Evolutionary conservation across 2,113 vertebrate genomes (phyloP), one percentile per base, ranked within the genome.

Genomic region (Anolis sagrei): DNA sequence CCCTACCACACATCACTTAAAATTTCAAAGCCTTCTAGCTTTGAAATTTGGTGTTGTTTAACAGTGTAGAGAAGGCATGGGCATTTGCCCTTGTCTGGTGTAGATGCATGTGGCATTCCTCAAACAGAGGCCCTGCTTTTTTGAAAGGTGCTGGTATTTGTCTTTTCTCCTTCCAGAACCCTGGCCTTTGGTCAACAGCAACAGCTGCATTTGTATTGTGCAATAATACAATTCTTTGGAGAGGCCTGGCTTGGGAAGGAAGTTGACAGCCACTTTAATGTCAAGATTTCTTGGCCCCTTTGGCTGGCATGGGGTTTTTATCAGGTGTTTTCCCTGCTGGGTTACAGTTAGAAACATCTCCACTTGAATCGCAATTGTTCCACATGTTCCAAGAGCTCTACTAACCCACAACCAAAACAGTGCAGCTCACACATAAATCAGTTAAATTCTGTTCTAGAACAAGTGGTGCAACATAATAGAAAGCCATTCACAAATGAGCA

Each of bases 261-360:
- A 72, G 68, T 73, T 48, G 29, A 44, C 58, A 16, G 27, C 76
- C 39, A 73, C 48, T 25, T 29, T 79, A 44, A 84, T 62, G 25
- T 83, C 10, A 54, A 78, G 48, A 36, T 73, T 73, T 79, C 29
- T 86, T 86, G 84, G 68, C 68, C 62, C 5, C 10, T 61, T 64
- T 62, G 76, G 76, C 62, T 79, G 76, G 51, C 84, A 79, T 73
- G 70, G 70, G 76, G 29, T 79, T 64, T 74, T 86, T 79, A 73
- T 86, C 84, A 86, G 76, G 44, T 86, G 84, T 79, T 78, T 86
- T 86, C 76, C 76, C 68, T 79, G 29, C 68, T 73, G 51, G 23
- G 73, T 36, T 86, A 79, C 34, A 79, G 76, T 78, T 69, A 79
- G 54, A 86, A 74, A 74, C 9, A 27, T 61, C 16, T n/a, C 70